A percentile compares a stretch with the other conserved stretches of the same genome.
These are phyloP conservation scores for Petrocephalus zakoni DNA, from an alignment of 2,113 vertebrate genomes.

Conservation along the genomic window DNA sequence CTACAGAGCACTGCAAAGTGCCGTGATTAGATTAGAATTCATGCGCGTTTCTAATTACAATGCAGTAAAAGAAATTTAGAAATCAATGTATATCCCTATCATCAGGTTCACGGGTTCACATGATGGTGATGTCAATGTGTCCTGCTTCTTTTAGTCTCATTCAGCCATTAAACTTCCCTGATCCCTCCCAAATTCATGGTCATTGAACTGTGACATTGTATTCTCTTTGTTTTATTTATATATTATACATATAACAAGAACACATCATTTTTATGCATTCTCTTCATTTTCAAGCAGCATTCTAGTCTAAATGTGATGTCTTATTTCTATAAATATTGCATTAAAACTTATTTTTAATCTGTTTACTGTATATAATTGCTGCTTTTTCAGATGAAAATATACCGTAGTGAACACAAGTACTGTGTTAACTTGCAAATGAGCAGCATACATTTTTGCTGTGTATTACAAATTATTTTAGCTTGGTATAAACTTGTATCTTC, in stretches of 20 bases:
- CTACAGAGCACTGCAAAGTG: not conserved
- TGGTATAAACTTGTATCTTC: not conserved
- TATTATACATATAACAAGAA: not conserved
- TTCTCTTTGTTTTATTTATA: not conserved
- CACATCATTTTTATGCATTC: not conserved
- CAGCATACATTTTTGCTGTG: not conserved
- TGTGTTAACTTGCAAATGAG: not conserved
- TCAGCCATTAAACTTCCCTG: not conserved
- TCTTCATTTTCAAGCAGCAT: not conserved
- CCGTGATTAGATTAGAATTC: not conserved
- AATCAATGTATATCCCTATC: not conserved
- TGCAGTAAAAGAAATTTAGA: not conserved
- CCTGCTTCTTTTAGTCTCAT: not conserved
- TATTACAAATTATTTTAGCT: not conserved
- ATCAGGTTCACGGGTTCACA: not conserved
- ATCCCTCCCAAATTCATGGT: not conserved
- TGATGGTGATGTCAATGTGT: not conserved
- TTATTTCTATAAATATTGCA: not conserved
- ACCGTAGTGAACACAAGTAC: not conserved
- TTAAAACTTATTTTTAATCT: not conserved
- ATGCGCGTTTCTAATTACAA: not conserved
- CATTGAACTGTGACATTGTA: not conserved
- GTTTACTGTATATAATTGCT: not conserved
- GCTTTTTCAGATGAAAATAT: not conserved
- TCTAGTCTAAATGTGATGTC: not conserved